Evolutionary conservation across 1,140 invertebrate species (phyloP).

Genomic region (Campoletis sonorensis): DNA sequence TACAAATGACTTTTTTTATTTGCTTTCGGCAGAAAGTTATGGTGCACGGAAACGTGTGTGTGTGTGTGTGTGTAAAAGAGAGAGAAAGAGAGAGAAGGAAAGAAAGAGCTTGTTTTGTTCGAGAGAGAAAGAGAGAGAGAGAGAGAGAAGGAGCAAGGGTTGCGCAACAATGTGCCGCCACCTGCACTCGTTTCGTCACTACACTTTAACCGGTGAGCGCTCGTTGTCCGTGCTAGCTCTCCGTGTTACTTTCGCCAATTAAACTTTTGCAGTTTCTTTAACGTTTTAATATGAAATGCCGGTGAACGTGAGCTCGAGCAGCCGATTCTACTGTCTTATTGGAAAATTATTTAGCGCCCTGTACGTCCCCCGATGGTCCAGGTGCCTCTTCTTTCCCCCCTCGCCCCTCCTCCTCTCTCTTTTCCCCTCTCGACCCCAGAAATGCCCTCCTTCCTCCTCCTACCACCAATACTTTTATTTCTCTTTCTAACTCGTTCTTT

Average conservation of each 20-base stretch:
- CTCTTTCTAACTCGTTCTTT: no score
- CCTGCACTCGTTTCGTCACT: constrained; percentile 67
- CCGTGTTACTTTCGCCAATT: constrained; percentile 67
- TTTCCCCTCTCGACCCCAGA: no score
- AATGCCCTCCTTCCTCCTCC: no score
- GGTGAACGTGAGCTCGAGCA: neutral
- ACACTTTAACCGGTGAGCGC: constrained; percentile 48
- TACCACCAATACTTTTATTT: no score
- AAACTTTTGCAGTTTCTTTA: constrained; percentile 60
- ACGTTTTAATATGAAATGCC: constrained; percentile 60
- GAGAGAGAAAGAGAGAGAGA: constrained; percentile 32
- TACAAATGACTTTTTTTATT: no score
- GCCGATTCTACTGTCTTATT: constrained; percentile 10
- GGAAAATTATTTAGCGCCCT: constrained; percentile 28
- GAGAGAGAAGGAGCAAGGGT: constrained; percentile 40
- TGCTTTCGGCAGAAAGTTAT: no score
- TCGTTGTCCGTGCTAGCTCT: constrained; percentile 30
- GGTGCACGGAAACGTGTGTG: no score
- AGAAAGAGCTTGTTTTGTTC: no score
- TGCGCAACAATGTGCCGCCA: constrained; percentile 64
- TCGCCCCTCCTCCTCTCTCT: no score
- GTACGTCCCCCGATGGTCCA: no score
- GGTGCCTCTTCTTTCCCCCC: no score
- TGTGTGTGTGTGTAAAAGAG: neutral
- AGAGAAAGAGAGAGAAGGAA: neutral